Base-by-base conservation (phyloP, 2,113 vertebrate species). In the Salminus brasiliensis region DNA sequence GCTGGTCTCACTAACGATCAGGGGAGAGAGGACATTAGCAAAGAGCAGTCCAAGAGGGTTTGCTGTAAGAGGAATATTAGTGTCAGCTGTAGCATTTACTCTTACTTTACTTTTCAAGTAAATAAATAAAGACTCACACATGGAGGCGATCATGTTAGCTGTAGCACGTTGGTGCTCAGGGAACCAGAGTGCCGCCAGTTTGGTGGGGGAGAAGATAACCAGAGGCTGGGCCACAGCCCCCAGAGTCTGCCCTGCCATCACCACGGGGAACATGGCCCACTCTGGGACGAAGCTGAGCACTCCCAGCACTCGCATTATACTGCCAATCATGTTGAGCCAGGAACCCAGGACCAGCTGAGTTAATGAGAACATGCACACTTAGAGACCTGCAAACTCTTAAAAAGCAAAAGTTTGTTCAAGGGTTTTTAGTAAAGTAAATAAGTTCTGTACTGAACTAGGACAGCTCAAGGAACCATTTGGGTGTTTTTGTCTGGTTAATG, bases 81-180 rank as follows among this genome's bases (percentile, higher is more conserved):
- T 57, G 13, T 66, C 36, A 77, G 9, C 16, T 71, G 6, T 23
- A 21, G n/a, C n/a, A n/a, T n/a, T n/a, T n/a, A n/a, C n/a, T n/a
- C n/a, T n/a, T n/a, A n/a, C n/a, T n/a, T n/a, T n/a, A n/a, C n/a
- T n/a, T n/a, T n/a, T n/a, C n/a, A n/a, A n/a, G n/a, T n/a, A n/a
- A n/a, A n/a, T n/a, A n/a, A n/a, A n/a, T n/a, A n/a, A n/a, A 8
- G 45, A 91, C 95, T 97, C 91, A 98, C 97, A 94, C 97, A 98
- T 97, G 0, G 96, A 96, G 76, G 95, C 93, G 0, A 97, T 89
- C 92, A 91, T 96, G 90, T 99, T 98, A 41, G 97, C 97, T 0
- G 93, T 97, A 2, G 95, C 94, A 29, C 97, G 92, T 87, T 99
- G 97, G 74, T 96, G 89, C 39, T 97, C 95, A 0, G 97, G 97